Evolutionary conservation across 30 jellyfish, hydroid and myxozoan genomes (phyloP).

Genomic region (Aurelia coerulea): DNA sequence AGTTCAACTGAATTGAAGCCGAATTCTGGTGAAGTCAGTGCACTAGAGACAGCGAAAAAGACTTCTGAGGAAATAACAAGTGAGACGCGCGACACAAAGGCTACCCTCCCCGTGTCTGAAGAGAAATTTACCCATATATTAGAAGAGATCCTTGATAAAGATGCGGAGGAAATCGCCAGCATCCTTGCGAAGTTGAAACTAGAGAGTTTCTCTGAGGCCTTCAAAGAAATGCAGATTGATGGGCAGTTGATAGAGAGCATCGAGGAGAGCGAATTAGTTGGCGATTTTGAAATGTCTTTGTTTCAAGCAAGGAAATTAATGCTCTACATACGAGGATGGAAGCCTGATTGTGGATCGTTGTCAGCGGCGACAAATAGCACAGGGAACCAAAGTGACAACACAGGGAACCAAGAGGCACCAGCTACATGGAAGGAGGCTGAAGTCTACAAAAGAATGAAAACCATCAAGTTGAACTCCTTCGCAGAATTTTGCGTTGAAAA

Average conservation of each 20-base stretch:
- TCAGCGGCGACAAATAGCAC: neutral
- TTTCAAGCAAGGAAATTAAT: slow-evolving; percentile 76
- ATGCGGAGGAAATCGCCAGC: slow-evolving; percentile 56
- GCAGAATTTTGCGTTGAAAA: slow-evolving; percentile 67
- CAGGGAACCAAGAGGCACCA: slow-evolving; percentile 40
- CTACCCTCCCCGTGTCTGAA: too few relatives aligned
- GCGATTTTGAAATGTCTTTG: slow-evolving; percentile 63
- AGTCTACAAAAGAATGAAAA: slow-evolving; percentile 53
- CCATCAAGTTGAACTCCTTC: slow-evolving; percentile 60
- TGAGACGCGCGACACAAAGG: too few relatives aligned
- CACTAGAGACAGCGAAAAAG: too few relatives aligned
- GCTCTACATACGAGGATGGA: slow-evolving; percentile 71
- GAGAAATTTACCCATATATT: too few relatives aligned
- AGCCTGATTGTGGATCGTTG: slow-evolving; percentile 41
- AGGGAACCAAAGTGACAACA: neutral
- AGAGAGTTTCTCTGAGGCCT: slow-evolving; percentile 43
- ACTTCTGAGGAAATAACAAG: too few relatives aligned
- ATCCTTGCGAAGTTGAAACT: slow-evolving; percentile 56
- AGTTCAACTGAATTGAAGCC: too few relatives aligned
- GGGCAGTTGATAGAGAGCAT: slow-evolving; percentile 68
- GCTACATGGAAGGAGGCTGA: slow-evolving; percentile 73
- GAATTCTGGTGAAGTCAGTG: too few relatives aligned
- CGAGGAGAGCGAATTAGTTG: slow-evolving; percentile 60
- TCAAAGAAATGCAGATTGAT: slow-evolving; percentile 62
- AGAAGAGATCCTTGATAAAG: slow-evolving; percentile 17